phyloP scores from a whole-genome alignment of 2,797 vertebrate species.

The Aselliscus stoliczkanus region DNA sequence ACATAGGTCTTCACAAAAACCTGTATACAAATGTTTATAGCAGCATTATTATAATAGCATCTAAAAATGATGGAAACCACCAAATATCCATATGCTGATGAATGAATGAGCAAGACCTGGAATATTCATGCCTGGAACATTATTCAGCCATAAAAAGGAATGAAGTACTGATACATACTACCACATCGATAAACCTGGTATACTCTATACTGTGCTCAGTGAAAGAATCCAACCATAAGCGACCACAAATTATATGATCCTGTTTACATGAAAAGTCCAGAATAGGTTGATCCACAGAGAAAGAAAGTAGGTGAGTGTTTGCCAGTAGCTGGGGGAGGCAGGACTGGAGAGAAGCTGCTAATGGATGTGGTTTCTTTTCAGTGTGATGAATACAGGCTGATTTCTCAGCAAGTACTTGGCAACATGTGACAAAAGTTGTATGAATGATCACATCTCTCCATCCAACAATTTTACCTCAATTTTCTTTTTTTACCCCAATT shows the following conservation, averaged over 20 bases:
- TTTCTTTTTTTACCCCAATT: too few species aligned
- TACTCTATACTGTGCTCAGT: not conserved
- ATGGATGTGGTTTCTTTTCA: not conserved
- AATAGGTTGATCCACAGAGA: not conserved
- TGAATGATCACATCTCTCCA: too few species aligned
- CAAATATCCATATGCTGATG: not conserved
- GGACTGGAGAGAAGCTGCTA: not conserved
- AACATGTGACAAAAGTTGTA: too few species aligned
- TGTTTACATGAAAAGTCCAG: not conserved
- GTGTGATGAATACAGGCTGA: not conserved
- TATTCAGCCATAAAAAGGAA: not conserved
- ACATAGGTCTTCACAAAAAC: too few species aligned
- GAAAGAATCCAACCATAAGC: not conserved
- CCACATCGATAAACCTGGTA: not conserved
- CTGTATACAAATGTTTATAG: too few species aligned
- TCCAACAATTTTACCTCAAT: too few species aligned
- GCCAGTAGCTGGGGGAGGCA: not conserved
- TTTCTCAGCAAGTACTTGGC: too few species aligned
- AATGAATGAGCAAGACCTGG: not conserved
- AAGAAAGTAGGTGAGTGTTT: not conserved
- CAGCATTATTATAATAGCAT: too few species aligned
- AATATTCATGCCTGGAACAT: not conserved
- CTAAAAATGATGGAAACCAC: too few species aligned
- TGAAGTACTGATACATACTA: not conserved
- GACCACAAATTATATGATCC: not conserved